These are phyloP conservation scores for Blera fallax DNA, from an alignment of 2,888 invertebrate genomes.

Conservation along the genomic window DNA sequence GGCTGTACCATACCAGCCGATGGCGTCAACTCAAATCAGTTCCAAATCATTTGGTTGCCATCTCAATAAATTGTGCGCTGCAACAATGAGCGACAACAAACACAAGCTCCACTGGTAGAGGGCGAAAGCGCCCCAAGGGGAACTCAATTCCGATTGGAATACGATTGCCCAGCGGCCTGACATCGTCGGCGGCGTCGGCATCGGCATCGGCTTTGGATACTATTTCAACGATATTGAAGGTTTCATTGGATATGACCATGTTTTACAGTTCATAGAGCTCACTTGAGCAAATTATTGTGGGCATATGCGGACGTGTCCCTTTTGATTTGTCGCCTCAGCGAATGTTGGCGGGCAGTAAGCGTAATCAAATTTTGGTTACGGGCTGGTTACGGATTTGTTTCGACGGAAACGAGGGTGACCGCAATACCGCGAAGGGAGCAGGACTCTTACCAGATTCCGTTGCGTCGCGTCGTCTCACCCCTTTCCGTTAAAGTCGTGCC, in stretches of 20 bases:
- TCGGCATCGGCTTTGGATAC: slow-evolving; percentile 36
- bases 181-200: too few species aligned
- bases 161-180: slow-evolving; percentile 40
- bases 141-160: slow-evolving; percentile 14
- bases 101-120: not conserved
- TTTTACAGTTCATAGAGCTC: slow-evolving; percentile 71
- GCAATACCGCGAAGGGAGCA: slow-evolving; percentile 17
- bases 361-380: slow-evolving; percentile 70
- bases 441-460: not conserved
- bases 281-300: not conserved
- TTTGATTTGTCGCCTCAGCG: slow-evolving; percentile 69
- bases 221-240: slow-evolving; percentile 65
- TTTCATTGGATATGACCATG: slow-evolving; percentile 66
- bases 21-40: slow-evolving; percentile 65
- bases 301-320: slow-evolving; percentile 41
- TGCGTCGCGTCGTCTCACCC: too few species aligned
- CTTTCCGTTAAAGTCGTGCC: not conserved
- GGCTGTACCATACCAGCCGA: not conserved
- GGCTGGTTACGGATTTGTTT: slow-evolving; percentile 40
- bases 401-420: slow-evolving; percentile 31
- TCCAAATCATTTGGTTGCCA: slow-evolving; percentile 68
- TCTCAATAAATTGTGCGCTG: slow-evolving; percentile 55
- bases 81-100: slow-evolving; percentile 57
- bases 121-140: not conserved
- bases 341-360: slow-evolving; percentile 18